Evolutionary conservation across 2,888 invertebrate genomes (phyloP), one percentile per base, ranked within the genome.

Genomic region (Loripinus fragilis): DNA sequence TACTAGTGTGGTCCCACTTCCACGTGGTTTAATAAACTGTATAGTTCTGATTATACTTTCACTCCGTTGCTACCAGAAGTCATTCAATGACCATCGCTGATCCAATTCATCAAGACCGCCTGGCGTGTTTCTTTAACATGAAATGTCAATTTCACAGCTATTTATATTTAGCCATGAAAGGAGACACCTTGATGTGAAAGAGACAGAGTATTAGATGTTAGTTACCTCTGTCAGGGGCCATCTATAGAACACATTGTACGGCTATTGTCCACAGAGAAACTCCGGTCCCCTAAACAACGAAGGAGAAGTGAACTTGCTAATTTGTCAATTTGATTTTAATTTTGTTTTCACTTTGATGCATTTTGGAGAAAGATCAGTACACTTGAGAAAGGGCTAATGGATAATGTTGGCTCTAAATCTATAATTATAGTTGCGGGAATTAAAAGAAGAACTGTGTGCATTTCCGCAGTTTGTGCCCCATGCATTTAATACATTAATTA

Each of bases 101-200:
- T 38, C 48, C 41, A 45, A 38, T 41, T 33, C 48, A 64, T 48
- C 42, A 30, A 30, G 28, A 60, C 60, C n/a, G 38, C 48, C 72
- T 65, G 72, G 64, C 33, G 45, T 65, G 64, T 72, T 72, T 65
- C 64, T 72, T 65, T 65, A 64, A 50, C 33, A 72, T 55, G 33
- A 25, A 68, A 28, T 71, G 70, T 65, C 70, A 70, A 50, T 74
- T 71, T 55, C 23, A 74, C 42, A 66, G 78, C 65, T 70, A 74
- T 71, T 71, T 71, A 70, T 67, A 38, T 50, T 48, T 64, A 67
- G 30, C 67, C 67, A 66, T 66, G 80, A 80, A 76, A 80, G 74
- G 42, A 23, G 67, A 76, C 66, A 74, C 80, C 66, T 71, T 70
- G 73, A 74, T 80, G 73, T 76, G 71, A 50, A 73, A 35, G 33